Evolutionary conservation across 1,140 invertebrate genomes (phyloP), one percentile per base, ranked within the genome.

Genomic region (Halesus radiatus): DNA sequence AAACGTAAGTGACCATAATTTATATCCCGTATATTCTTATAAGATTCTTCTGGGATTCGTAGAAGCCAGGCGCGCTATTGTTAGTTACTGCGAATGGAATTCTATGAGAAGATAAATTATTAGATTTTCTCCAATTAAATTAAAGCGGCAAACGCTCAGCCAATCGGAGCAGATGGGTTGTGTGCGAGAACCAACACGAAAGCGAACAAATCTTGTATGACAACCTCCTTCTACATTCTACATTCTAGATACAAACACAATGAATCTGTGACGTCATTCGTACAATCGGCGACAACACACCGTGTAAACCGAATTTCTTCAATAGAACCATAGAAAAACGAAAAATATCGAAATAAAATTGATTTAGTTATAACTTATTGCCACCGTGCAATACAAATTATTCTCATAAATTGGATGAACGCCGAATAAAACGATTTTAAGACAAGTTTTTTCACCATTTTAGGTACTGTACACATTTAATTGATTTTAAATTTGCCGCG

Each of bases 401-500:
- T 18, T 56, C 20, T 22, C 20, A 3, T 13, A 8, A 13, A 10
- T 45, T 1, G 37, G 7, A 13, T 13, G 1, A 45, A 45, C 7
- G 37, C 8, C 13, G 37, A 7, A 60, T 20, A 60, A 60, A 22
- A 60, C 23, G 18, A 60, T 16, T 58, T n/a, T 18, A 29, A 29
- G 50, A 15, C 3, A 62, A 77, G n/a, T 77, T 77, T 68, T 5
- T 18, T 2, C 16, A 23, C 62, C 76, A 68, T 66, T 64, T 77
- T 74, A 78, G 18, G 53, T 56, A 78, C 66, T 80, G 81, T 78
- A 80, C 76, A 45, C 45, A 73, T 29, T 53, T 80, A 83, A 83
- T 83, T 83, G 81, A 80, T 83, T 90, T 89, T 88, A 87, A 90
- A 90, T 88, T 89, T 89, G 87, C 86, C 89, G 88, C 88, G 86